These are phyloP conservation scores for Magallana gigas DNA, from an alignment of 1,140 invertebrate species.

Conservation along the genomic window DNA sequence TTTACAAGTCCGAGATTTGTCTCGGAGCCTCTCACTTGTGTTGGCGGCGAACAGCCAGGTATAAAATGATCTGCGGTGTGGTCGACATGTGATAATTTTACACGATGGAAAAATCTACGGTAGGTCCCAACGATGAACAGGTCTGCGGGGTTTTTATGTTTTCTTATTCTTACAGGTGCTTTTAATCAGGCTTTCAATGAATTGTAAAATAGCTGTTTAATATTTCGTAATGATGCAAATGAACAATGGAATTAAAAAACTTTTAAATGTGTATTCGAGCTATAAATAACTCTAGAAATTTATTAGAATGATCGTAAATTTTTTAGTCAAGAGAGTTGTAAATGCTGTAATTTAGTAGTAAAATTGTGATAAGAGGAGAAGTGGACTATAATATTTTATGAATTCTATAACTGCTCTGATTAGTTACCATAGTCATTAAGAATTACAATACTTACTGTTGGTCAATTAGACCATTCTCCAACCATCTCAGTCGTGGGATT, in stretches of 20 bases:
- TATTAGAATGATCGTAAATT: not conserved
- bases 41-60: no score
- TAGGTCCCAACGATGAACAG: no score
- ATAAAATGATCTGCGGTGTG: no score
- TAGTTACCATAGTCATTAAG: not conserved
- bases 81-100: no score
- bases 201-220: not conserved
- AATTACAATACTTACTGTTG: not conserved
- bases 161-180: no score
- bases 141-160: no score
- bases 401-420: not conserved
- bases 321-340: not conserved
- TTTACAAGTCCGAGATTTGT: no score
- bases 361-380: not conserved
- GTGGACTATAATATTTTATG: no score
- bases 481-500: not conserved
- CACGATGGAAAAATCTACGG: no score
- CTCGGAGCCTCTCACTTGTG: no score
- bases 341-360: not conserved
- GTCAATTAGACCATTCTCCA: not conserved
- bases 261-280: not conserved
- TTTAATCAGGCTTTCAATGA: not conserved
- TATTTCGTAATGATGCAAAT: conserved; percentile 26
- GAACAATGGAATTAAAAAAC: not conserved
- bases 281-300: not conserved